Base-by-base conservation (phyloP, 2,797 vertebrate genomes). In the Lophotriccus pileatus region DNA sequence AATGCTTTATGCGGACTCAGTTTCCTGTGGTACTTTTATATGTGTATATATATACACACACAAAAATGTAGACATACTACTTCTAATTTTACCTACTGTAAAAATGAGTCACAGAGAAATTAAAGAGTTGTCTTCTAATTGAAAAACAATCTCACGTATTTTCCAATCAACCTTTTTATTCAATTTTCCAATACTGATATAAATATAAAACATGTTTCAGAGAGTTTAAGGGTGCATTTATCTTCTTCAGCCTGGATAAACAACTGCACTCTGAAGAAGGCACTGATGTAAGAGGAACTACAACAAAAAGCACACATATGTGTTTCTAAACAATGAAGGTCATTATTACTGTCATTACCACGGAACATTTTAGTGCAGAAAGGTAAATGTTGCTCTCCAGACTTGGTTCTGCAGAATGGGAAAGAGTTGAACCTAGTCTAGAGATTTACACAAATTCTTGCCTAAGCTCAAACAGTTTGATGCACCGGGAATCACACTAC, bases 21-120 rank as follows among this genome's bases (percentile, higher is more conserved):
- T 24, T 34, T 56, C 50, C 37, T 30, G 46, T 30, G 39, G n/a
- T 10, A 50, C 46, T 66, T 82, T 3, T 13, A 20, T n/a, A 22
- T 3, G 3, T 36, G 1, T 2, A 2, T 23, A 1, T 7, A 10
- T 39, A 23, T 17, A 24, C 1, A 14, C 2, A 52, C 17, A 41
- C 15, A 12, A 59, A 59, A 41, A 78, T 5, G 22, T 3, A 79
- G n/a, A 23, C 20, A 82, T 11, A 17, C 3, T 21, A 19, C 36
- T 94, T 63, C 52, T 17, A 41, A 15, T 70, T 73, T 59, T 56
- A 67, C 10, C 3, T 63, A 8, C 7, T 1, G 3, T 46, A 63
- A 79, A 64, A 58, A 68, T 15, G 10, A 85, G 30, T 44, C 67
- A 56, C 16, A 39, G 24, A n/a, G 18, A 84, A 39, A 21, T 7